Evolutionary conservation across 1,140 invertebrate species (phyloP).

Genomic region (Pseudoatta argentina): DNA sequence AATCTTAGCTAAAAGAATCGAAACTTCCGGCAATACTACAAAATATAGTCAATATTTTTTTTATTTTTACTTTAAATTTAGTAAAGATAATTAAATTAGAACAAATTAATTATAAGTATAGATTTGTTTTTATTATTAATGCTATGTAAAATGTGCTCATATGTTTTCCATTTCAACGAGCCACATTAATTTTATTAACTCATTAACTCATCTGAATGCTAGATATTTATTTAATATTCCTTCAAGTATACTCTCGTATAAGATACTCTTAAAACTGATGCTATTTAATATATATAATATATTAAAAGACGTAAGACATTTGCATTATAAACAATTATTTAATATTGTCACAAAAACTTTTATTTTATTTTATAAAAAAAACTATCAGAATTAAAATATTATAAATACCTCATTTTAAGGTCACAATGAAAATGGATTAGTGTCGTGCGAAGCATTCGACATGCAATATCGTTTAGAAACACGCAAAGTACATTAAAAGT

Average conservation of each 20-base stretch:
- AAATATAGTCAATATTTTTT: conserved; percentile 1
- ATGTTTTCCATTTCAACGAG: not conserved
- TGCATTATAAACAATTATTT: not conserved
- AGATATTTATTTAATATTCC: not conserved
- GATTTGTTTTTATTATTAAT: not conserved
- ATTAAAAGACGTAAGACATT: not conserved
- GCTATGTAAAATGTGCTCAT: not conserved
- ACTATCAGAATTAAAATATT: conserved; percentile 17
- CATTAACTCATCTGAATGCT: not conserved
- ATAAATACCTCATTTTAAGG: conserved; percentile 16
- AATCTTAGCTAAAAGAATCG: not conserved
- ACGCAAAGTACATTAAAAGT: conserved; percentile 35
- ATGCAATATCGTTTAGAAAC: conserved; percentile 17
- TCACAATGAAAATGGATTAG: conserved; percentile 35
- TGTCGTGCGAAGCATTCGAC: conserved; percentile 20
- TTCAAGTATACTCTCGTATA: not conserved
- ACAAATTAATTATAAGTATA: not conserved
- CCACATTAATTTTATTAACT: not conserved
- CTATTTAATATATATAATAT: not conserved
- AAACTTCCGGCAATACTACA: no score
- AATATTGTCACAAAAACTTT: not conserved
- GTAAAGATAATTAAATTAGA: not conserved
- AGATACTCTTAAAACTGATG: not conserved
- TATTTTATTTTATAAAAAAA: not conserved
- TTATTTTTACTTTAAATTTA: not conserved